Base-by-base conservation (phyloP, 2,113 vertebrate species). In the Dipodomys stephensi region DNA sequence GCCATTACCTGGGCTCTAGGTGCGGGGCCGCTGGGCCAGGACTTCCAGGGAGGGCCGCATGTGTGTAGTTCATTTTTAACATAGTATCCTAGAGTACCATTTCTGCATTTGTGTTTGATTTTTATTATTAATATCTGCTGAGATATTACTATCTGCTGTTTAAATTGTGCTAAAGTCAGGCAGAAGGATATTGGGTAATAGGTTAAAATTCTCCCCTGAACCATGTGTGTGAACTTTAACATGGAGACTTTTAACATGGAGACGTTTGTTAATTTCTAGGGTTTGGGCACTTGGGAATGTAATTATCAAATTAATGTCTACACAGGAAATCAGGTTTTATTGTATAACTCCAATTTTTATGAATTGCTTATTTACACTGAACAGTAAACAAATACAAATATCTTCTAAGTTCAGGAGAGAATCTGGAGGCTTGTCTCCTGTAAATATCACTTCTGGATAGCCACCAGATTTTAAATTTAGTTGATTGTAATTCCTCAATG, bases 311-410 rank as follows among this genome's bases (percentile, higher is more conserved):
- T 87, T 87, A 82, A 35, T 87, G 10, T 46, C 49, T 91, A 39
- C 90, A 81, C 5, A 57, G 46, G n/a, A 95, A 80, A 86, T 86
- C 27, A 25, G 7, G 1, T 64, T 93, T 95, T 94, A 79, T 92
- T 15, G 13, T 69, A 3, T 77, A 92, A 19, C 60, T 3, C 49
- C 49, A 83, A 44, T 90, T 87, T 93, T 67, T 67, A 80, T 74
- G 19, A 86, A 69, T 89, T 91, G 35, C 6, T 83, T 91, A 64
- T 85, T 88, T 94, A 87, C 8, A 95, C 22, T 93, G 62, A 85
- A n/a, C 18, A 49, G 19, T 77, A 91, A 91, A 67, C 22, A 95
- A 67, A 53, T 28, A 62, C 35, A 95, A 73, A 74, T 88, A 7
- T 87, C 11, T 77, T 72, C 2, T 30, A 80, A 10, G 7, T 69